Percentiles rank a stretch among this genome's conserved stretches.
Conservation (phyloP, 2,797 vertebrate genomes). For the Ataeniobius toweri region DNA sequence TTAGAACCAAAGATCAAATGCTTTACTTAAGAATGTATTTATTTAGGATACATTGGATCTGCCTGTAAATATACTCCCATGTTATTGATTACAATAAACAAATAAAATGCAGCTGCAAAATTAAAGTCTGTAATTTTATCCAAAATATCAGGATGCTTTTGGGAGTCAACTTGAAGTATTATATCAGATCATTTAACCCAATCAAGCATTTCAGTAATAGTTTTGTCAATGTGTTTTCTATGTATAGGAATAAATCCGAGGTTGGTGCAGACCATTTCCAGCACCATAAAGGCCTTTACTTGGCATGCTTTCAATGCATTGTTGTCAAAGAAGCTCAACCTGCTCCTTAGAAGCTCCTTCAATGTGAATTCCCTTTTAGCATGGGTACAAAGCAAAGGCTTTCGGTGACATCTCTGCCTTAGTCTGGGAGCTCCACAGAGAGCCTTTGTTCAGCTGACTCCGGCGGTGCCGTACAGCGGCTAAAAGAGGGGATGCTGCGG, state of each 20-base stretch:
- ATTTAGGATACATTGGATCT: neutral
- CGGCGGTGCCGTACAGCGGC: constrained; percentile 35
- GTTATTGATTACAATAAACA: neutral
- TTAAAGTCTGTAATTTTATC: neutral
- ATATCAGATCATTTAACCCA: neutral
- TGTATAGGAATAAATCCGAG: neutral
- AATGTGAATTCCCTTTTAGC: neutral
- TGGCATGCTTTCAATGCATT: constrained; percentile 53
- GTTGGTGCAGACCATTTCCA: neutral
- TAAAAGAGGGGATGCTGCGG: constrained; percentile 52
- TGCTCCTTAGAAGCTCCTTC: neutral
- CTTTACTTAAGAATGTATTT: neutral
- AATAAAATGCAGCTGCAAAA: neutral
- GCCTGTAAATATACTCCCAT: neutral
- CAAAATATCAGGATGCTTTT: neutral
- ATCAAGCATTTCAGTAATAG: too few species aligned
- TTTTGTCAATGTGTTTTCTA: too few species aligned
- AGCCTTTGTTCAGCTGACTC: constrained; percentile 57
- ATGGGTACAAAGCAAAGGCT: neutral
- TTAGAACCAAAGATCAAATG: neutral
- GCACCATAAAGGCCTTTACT: constrained; percentile 30
- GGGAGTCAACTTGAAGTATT: neutral
- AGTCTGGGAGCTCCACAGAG: constrained; percentile 16
- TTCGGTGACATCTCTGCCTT: constrained; percentile 8
- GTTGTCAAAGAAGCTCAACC: constrained; percentile 33